These are phyloP conservation scores for Hypercompe scribonia DNA, from an alignment of 2,888 invertebrate genomes.

Conservation along the genomic window DNA sequence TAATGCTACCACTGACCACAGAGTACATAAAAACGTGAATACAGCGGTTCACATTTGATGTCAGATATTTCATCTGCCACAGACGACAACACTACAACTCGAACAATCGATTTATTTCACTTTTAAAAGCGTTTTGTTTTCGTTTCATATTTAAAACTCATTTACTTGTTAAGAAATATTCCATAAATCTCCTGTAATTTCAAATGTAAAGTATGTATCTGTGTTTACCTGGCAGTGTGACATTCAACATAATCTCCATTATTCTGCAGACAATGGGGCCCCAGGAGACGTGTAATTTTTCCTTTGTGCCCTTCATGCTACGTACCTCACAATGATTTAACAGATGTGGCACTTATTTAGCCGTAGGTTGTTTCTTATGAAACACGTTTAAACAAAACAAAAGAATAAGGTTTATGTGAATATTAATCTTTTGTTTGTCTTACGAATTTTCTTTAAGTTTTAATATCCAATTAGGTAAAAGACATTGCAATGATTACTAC, in stretches of 20 bases:
- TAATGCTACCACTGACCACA: too few relatives aligned
- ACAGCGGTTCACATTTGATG: too few relatives aligned
- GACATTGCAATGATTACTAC: too few relatives aligned
- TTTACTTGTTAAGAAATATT: background rate
- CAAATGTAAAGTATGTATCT: background rate
- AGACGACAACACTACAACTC: too few relatives aligned
- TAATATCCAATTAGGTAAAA: background rate
- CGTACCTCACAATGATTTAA: constrained; percentile 3
- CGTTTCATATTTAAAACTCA: too few relatives aligned
- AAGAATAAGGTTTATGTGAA: background rate
- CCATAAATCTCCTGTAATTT: background rate
- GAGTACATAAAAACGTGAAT: too few relatives aligned
- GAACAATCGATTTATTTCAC: too few relatives aligned
- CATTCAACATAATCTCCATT: constrained; percentile 12
- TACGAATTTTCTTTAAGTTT: background rate
- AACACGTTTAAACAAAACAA: background rate
- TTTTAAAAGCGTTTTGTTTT: too few relatives aligned
- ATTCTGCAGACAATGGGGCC: constrained; percentile 15
- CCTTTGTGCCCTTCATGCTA: constrained; percentile 12
- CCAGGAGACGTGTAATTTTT: constrained; percentile 15
- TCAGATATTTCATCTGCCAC: too few relatives aligned
- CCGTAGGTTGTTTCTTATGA: background rate
- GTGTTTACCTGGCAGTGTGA: background rate
- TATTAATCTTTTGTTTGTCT: background rate
- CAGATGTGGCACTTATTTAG: constrained; percentile 9